Percentiles rank a stretch among this genome's conserved stretches.
Evolutionary conservation across 2,888 invertebrate genomes (phyloP).

Genomic region (Drosophila stalkeri): DNA sequence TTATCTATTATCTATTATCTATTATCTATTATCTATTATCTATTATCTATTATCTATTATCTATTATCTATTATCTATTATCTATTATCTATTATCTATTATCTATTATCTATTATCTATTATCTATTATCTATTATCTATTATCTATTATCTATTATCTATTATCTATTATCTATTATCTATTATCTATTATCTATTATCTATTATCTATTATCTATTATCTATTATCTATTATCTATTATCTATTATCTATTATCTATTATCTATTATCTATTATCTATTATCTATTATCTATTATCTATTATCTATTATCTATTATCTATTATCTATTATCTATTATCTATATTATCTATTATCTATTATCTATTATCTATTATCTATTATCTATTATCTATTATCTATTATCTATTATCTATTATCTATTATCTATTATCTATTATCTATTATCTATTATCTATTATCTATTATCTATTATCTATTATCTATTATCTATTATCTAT

Average conservation of each 20-base stretch:
- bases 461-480: conserved; percentile 4
- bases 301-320: conserved; percentile 2
- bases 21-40: background rate
- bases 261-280: background rate
- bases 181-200: conserved; percentile 9
- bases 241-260: conserved; percentile 7
- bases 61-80: conserved; percentile 7
- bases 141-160: conserved; percentile 1
- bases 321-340: background rate
- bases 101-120: conserved; percentile 3
- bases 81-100: conserved; percentile 4
- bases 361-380: conserved; percentile 1
- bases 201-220: conserved; percentile 1
- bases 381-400: background rate
- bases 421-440: background rate
- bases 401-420: too few relatives aligned
- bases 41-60: background rate
- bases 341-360: conserved; percentile 1
- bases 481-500: conserved; percentile 5
- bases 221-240: conserved; percentile 6
- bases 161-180: conserved; percentile 4
- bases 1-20: conserved; percentile 7
- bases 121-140: conserved; percentile 2
- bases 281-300: conserved; percentile 4
- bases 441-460: conserved; percentile 9